Conservation (phyloP, 2,113 vertebrate genomes). For the Pluvialis apricaria region DNA sequence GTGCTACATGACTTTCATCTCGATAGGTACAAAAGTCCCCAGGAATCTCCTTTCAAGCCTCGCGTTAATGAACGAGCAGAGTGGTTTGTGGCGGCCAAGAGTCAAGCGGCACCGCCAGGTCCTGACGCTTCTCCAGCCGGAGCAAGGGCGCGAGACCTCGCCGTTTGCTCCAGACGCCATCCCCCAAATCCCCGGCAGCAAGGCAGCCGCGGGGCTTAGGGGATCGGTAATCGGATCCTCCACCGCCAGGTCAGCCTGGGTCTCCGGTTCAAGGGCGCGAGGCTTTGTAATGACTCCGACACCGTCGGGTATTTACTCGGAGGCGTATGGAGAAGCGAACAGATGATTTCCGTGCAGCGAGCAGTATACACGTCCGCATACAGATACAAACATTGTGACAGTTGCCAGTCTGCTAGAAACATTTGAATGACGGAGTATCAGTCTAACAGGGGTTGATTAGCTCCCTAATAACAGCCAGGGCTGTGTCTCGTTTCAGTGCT, state of each 20-base stretch:
- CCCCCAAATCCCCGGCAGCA: slow-evolving; percentile 44
- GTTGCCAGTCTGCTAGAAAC: neutral
- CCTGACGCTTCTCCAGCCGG: accelerated
- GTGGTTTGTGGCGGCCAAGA: neutral
- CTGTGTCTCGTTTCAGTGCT: neutral
- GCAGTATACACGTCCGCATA: neutral
- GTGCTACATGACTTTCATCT: neutral
- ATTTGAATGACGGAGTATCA: neutral
- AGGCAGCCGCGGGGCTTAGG: slow-evolving; percentile 41
- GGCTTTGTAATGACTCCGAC: neutral
- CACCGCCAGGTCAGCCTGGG: slow-evolving; percentile 26
- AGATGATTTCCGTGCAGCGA: neutral
- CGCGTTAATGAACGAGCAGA: neutral
- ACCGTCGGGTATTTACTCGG: neutral
- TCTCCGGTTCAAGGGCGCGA: slow-evolving; percentile 20
- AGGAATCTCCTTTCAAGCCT: neutral
- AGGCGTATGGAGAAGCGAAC: neutral
- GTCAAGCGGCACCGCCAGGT: neutral
- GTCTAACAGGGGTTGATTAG: neutral
- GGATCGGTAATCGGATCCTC: slow-evolving; percentile 49
- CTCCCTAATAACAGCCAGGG: neutral
- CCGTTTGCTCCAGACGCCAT: neutral
- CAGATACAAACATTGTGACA: slow-evolving; percentile 12
- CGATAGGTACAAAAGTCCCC: neutral
- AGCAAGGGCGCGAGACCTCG: neutral